Conservation (phyloP, 2,888 invertebrate species). For the Drosophila nr. perissopoda region DNA sequence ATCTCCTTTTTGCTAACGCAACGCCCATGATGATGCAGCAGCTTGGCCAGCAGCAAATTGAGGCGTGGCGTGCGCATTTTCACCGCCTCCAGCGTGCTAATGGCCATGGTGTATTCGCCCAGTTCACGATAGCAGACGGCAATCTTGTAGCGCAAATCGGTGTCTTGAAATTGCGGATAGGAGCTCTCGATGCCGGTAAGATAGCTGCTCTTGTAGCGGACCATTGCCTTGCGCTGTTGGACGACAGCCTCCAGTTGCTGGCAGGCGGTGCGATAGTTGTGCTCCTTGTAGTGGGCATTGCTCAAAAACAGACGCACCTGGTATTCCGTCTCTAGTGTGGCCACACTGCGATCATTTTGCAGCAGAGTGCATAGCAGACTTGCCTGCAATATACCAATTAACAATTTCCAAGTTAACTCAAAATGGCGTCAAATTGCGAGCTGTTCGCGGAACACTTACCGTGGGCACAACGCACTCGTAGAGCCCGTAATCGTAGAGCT, state of each 20-base stretch:
- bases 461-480: conserved; percentile 90
- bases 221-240: conserved; percentile 81
- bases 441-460: conserved; percentile 85
- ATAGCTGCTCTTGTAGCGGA: conserved; percentile 75
- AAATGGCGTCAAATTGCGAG: not conserved
- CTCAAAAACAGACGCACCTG: conserved; percentile 89
- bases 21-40: conserved; percentile 89
- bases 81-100: conserved; percentile 76
- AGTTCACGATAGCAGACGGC: conserved; percentile 89
- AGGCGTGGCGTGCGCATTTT: conserved; percentile 90
- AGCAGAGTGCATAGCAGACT: conserved; percentile 88
- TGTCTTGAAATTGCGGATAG: conserved; percentile 85
- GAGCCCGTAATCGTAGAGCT: conserved; percentile 89
- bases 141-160: conserved; percentile 90
- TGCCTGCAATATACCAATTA: conserved; percentile 85
- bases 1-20: conserved; percentile 88
- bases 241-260: conserved; percentile 86
- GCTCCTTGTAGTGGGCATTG: conserved; percentile 88
- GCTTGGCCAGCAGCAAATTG: conserved; percentile 91
- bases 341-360: conserved; percentile 87
- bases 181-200: conserved; percentile 75
- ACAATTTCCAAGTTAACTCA: conserved; percentile 1
- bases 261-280: conserved; percentile 89
- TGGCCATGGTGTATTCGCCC: conserved; percentile 88
- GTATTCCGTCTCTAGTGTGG: conserved; percentile 87